Conservation (phyloP, 2,113 vertebrate species). For the Raja brachyura region DNA sequence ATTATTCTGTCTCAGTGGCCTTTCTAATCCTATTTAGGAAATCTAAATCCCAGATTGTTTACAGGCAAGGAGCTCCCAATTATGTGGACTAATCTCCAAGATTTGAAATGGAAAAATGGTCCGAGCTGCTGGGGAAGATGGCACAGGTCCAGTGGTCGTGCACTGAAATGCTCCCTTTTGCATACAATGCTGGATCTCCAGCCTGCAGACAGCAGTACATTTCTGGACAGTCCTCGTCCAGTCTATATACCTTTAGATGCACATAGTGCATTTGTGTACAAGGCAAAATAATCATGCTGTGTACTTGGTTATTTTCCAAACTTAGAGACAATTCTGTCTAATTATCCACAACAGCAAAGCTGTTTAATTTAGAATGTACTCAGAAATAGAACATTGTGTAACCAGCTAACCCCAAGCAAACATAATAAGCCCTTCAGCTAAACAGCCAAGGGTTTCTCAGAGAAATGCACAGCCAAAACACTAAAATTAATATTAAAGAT, state of each 20-base stretch:
- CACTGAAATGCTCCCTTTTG: not conserved
- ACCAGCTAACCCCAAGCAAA: not conserved
- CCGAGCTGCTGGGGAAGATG: not conserved
- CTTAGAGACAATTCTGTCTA: not conserved
- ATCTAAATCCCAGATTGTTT: too few relatives aligned
- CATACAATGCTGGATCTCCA: not conserved
- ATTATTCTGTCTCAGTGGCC: too few relatives aligned
- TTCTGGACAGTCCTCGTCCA: not conserved
- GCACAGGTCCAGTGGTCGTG: not conserved
- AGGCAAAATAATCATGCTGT: not conserved
- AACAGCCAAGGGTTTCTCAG: not conserved
- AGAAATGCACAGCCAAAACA: not conserved
- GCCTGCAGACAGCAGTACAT: not conserved
- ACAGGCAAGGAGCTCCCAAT: too few relatives aligned
- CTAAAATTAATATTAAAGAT: not conserved
- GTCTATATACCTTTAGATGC: not conserved
- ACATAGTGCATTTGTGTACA: not conserved
- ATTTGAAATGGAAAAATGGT: not conserved
- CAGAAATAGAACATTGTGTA: not conserved
- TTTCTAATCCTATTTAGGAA: too few relatives aligned
- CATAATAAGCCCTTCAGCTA: not conserved
- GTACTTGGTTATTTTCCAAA: not conserved
- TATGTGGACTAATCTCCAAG: not conserved
- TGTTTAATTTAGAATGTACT: not conserved
- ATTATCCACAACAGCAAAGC: not conserved